Percentiles rank a stretch among this genome's conserved stretches.
These are phyloP conservation scores for Cassiopea andromeda DNA, from an alignment of 30 jellyfish, hydroid and myxozoan genomes.

Conservation along the genomic window DNA sequence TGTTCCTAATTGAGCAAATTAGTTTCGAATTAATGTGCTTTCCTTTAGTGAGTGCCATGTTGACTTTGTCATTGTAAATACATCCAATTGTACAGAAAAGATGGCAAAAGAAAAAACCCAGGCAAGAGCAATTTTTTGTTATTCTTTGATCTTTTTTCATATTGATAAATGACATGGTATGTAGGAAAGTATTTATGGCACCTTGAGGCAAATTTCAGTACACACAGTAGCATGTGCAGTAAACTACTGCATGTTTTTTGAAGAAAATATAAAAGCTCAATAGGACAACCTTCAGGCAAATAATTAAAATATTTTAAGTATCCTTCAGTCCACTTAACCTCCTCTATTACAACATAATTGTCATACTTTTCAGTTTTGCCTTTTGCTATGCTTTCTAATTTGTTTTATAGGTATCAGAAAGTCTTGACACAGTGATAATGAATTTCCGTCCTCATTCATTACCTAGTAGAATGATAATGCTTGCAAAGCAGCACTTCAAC, in stretches of 20 bases:
- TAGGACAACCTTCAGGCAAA: too few relatives aligned
- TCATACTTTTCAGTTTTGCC: too few relatives aligned
- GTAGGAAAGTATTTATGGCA: too few relatives aligned
- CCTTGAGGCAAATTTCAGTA: too few relatives aligned
- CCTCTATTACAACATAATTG: too few relatives aligned
- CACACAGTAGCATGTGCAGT: too few relatives aligned
- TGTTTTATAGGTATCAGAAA: conserved; percentile 48
- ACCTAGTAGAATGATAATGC: conserved; percentile 60
- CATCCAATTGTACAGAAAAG: conserved; percentile 38
- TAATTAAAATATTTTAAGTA: too few relatives aligned
- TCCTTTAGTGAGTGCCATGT: conserved; percentile 46
- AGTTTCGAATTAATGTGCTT: neutral
- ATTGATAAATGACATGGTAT: neutral
- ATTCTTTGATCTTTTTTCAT: neutral
- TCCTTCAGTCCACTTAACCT: too few relatives aligned
- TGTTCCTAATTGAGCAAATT: too few relatives aligned
- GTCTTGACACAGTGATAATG: conserved; percentile 36
- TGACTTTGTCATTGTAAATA: conserved; percentile 72
- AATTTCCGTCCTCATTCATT: conserved; percentile 51
- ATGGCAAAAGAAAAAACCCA: conserved; percentile 36
- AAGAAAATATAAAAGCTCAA: too few relatives aligned
- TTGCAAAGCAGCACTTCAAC: conserved; percentile 70
- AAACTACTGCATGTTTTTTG: too few relatives aligned
- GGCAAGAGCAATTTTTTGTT: conserved; percentile 11
- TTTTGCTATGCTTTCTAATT: neutral